A percentile compares a stretch with the other conserved stretches of the same genome.
These are phyloP conservation scores for Psilopogon haemacephalus DNA, from an alignment of 2,113 vertebrate species.

Conservation along the genomic window DNA sequence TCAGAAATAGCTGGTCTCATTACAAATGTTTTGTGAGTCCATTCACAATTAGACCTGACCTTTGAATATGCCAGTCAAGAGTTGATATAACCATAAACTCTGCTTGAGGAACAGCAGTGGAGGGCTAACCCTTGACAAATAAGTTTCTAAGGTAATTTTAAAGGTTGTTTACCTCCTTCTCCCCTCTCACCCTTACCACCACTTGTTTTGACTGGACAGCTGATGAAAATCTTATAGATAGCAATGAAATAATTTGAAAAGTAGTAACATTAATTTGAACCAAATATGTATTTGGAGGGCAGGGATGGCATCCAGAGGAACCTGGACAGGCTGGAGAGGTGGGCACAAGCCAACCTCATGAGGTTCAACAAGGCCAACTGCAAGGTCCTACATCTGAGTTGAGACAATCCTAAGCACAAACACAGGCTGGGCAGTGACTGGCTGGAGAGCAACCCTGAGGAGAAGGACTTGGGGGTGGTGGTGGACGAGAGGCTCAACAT, in stretches of 20 bases:
- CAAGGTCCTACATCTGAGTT: too few relatives aligned
- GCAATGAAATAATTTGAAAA: neutral
- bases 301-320: too few relatives aligned
- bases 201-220: neutral
- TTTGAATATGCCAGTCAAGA: conserved; percentile 16
- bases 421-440: too few relatives aligned
- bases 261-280: neutral
- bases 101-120: neutral
- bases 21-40: neutral
- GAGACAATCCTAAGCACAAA: too few relatives aligned
- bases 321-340: too few relatives aligned
- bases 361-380: too few relatives aligned
- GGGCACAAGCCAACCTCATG: too few relatives aligned
- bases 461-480: too few relatives aligned
- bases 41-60: neutral
- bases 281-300: too few relatives aligned
- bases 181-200: too few relatives aligned
- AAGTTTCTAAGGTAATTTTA: neutral
- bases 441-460: too few relatives aligned
- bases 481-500: too few relatives aligned
- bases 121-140: neutral
- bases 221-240: neutral
- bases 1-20: neutral
- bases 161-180: neutral
- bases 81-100: neutral